Percentiles rank a stretch among this genome's conserved stretches.
Evolutionary conservation across 2,888 invertebrate species (phyloP).

Genomic region (Xanthorhoe designata): DNA sequence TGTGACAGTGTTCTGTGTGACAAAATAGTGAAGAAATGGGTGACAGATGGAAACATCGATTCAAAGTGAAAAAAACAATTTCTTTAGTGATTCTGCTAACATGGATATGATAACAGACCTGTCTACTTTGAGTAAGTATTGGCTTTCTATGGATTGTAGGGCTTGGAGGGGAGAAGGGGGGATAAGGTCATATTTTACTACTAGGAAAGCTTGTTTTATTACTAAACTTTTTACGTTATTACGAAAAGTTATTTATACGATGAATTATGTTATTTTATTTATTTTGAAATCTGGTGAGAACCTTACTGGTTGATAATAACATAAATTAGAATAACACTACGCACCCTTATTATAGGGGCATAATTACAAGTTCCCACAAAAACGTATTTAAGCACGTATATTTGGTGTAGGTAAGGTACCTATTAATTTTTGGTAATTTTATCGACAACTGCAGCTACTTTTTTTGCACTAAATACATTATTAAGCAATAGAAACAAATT

Average conservation of each 20-base stretch:
- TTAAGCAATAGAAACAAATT: no score
- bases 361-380: no score
- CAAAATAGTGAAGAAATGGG: slow-evolving; percentile 76
- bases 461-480: no score
- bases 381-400: no score
- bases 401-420: no score
- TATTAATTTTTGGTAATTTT: no score
- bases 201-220: slow-evolving; percentile 12
- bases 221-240: neutral
- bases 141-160: slow-evolving; percentile 39
- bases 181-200: slow-evolving; percentile 19
- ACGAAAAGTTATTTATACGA: neutral
- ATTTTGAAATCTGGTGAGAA: no score
- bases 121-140: slow-evolving; percentile 74
- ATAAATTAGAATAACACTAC: no score
- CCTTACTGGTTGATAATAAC: no score
- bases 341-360: no score
- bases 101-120: slow-evolving; percentile 79
- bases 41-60: slow-evolving; percentile 78
- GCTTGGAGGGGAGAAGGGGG: slow-evolving; percentile 23
- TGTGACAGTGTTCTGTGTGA: slow-evolving; percentile 43
- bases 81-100: slow-evolving; percentile 56
- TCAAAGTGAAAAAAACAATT: slow-evolving; percentile 76
- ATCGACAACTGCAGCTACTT: no score
- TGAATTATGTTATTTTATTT: no score